Conservation (phyloP, 1,140 invertebrate genomes). For the Atta cephalotes region DNA sequence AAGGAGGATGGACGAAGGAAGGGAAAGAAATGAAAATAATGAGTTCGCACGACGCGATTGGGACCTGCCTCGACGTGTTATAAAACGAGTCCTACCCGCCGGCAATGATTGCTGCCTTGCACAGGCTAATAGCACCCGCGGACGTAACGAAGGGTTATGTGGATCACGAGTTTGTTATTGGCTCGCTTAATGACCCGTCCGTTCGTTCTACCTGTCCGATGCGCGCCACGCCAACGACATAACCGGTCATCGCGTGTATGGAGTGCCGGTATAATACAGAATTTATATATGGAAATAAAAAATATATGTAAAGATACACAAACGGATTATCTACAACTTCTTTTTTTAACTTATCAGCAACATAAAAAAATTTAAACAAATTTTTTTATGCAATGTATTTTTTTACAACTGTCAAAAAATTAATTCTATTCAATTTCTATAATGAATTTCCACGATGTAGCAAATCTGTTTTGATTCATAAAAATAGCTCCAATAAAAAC, state of each 20-base stretch:
- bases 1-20: background rate
- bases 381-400: background rate
- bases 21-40: constrained; percentile 56
- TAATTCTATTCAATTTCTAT: background rate
- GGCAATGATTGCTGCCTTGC: constrained; percentile 68
- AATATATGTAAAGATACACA: background rate
- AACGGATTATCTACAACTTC: background rate
- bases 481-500: background rate
- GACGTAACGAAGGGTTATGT: constrained; percentile 74
- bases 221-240: constrained; percentile 45
- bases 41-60: constrained; percentile 60
- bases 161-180: constrained; percentile 76
- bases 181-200: constrained; percentile 71
- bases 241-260: constrained; percentile 41
- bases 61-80: constrained; percentile 50
- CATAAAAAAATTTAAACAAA: background rate
- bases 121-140: constrained; percentile 66
- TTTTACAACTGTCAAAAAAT: background rate
- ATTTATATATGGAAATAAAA: constrained; percentile 27
- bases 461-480: background rate
- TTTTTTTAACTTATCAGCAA: background rate
- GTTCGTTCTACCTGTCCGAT: constrained; percentile 68
- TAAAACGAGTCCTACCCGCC: constrained; percentile 66
- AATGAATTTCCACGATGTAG: background rate
- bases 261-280: constrained; percentile 13